These are phyloP conservation scores for Dicycla oo DNA, from an alignment of 2,888 invertebrate species.

Conservation along the genomic window DNA sequence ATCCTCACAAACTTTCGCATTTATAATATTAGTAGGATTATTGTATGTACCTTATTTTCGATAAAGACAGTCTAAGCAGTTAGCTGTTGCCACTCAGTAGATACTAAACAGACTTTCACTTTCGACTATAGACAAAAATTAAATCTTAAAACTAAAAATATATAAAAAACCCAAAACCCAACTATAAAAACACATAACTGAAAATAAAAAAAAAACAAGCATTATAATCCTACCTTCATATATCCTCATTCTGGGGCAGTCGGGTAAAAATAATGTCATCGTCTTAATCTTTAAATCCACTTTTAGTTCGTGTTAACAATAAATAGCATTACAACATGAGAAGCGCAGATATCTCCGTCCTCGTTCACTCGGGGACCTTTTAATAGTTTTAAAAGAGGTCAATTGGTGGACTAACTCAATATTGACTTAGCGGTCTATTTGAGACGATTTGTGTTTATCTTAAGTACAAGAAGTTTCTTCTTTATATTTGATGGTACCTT, in stretches of 20 bases:
- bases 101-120: background rate
- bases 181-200: too few relatives aligned
- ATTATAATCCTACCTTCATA: too few relatives aligned
- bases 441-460: constrained; percentile 34
- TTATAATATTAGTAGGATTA: too few relatives aligned
- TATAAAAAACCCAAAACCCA: too few relatives aligned
- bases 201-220: too few relatives aligned
- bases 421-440: constrained; percentile 47
- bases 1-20: too few relatives aligned
- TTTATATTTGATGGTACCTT: too few relatives aligned
- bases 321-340: constrained; percentile 5
- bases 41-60: background rate
- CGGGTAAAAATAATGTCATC: too few relatives aligned
- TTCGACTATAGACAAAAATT: background rate
- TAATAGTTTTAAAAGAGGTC: constrained; percentile 50
- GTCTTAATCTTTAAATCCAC: background rate
- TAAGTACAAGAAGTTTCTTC: background rate
- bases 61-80: background rate
- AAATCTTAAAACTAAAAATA: background rate
- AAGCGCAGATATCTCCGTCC: constrained; percentile 25
- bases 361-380: constrained; percentile 37
- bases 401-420: constrained; percentile 53
- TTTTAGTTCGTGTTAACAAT: background rate
- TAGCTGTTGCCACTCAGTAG: background rate
- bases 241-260: too few relatives aligned